A percentile compares a stretch with the other conserved stretches of the same genome.
Evolutionary conservation across 2,888 invertebrate species (phyloP).

Genomic region (Melanotus villosus): DNA sequence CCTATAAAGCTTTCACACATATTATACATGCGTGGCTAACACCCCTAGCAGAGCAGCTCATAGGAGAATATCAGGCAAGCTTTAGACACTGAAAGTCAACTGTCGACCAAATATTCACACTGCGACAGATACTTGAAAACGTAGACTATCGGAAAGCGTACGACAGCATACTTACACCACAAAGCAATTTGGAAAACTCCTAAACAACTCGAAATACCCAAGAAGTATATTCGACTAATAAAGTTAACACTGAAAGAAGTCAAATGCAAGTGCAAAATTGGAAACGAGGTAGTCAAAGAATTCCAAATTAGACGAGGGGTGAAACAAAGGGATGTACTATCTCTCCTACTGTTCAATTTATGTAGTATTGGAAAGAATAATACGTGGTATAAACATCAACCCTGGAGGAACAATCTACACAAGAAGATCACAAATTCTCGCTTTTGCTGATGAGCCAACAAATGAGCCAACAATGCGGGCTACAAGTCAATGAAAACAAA

Average conservation of each 20-base stretch:
- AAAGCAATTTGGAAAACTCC: neutral
- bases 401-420: neutral
- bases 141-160: neutral
- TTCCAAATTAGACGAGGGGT: neutral
- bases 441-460: neutral
- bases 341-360: neutral
- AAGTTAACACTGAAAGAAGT: neutral
- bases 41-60: conserved; percentile 3
- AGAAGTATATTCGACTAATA: neutral
- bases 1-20: too few relatives aligned
- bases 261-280: conserved; percentile 1
- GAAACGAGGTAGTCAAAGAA: neutral
- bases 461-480: neutral
- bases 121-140: neutral
- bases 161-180: neutral
- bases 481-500: neutral
- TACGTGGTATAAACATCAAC: neutral
- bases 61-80: neutral
- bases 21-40: neutral
- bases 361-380: neutral
- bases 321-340: neutral
- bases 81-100: neutral
- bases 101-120: conserved; percentile 2
- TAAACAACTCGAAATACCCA: neutral
- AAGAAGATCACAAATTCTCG: neutral